A percentile compares a stretch with the other conserved stretches of the same genome.
Evolutionary conservation across 2,797 vertebrate species (phyloP).

Genomic region (Hippoglossus hippoglossus): DNA sequence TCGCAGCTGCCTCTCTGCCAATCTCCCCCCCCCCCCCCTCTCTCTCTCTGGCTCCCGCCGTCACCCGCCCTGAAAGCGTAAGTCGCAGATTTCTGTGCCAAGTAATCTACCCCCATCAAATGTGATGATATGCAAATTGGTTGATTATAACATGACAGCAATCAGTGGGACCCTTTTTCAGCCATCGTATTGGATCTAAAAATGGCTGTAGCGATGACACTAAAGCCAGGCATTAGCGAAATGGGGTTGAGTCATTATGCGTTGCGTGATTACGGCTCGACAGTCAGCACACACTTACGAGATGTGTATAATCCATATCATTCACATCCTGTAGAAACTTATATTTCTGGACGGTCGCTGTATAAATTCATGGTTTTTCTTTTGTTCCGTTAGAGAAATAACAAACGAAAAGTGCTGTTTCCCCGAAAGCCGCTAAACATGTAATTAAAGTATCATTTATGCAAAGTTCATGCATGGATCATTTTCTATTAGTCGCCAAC

Average conservation of each 20-base stretch:
- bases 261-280: constrained; percentile 44
- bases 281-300: constrained; percentile 8
- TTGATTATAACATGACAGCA: constrained; percentile 56
- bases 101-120: constrained; percentile 61
- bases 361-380: not conserved
- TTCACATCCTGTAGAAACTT: not conserved
- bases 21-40: constrained; percentile 1
- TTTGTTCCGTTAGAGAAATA: not conserved
- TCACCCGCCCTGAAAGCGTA: constrained; percentile 34
- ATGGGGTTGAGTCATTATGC: constrained; percentile 14
- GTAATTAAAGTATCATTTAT: constrained; percentile 34
- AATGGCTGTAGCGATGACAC: constrained; percentile 36
- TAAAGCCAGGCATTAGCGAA: constrained; percentile 43
- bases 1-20: constrained; percentile 42
- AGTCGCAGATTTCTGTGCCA: constrained; percentile 37
- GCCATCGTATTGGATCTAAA: constrained; percentile 28
- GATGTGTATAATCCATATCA: constrained; percentile 31
- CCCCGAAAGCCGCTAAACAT: constrained; percentile 9
- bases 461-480: constrained; percentile 46
- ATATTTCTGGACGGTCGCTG: not conserved
- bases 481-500: constrained; percentile 53
- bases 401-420: not conserved
- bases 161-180: constrained; percentile 49
- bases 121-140: constrained; percentile 57
- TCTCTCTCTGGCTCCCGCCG: constrained; percentile 11